A percentile compares a stretch with the other conserved stretches of the same genome.
These are phyloP conservation scores for Dipus sagitta DNA, from an alignment of 2,797 vertebrate genomes.

Conservation along the genomic window DNA sequence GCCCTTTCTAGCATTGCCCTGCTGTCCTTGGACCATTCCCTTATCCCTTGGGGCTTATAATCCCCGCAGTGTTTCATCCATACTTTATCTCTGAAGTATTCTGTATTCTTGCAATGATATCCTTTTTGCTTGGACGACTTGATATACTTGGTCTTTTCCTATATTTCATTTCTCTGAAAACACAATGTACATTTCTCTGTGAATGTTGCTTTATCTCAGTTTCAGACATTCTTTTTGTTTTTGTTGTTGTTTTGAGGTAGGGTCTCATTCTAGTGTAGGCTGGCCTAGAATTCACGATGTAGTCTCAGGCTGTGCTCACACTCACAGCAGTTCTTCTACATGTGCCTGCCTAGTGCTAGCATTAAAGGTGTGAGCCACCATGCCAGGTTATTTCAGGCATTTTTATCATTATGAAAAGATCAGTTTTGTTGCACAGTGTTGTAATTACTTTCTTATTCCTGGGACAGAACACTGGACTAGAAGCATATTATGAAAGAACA, in stretches of 20 bases:
- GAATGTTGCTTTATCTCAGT: background rate
- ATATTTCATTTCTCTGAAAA: background rate
- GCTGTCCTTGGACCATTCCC: background rate
- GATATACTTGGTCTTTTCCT: background rate
- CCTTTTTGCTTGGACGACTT: background rate
- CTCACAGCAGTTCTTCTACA: too few relatives aligned
- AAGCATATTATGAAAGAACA: too few relatives aligned
- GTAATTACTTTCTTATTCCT: too few relatives aligned
- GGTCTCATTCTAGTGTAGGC: too few relatives aligned
- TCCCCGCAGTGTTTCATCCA: background rate
- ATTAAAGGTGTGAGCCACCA: too few relatives aligned
- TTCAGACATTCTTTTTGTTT: background rate
- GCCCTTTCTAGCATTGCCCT: background rate
- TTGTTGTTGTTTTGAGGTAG: too few relatives aligned
- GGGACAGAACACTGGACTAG: too few relatives aligned
- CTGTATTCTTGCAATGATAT: background rate
- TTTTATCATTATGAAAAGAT: background rate
- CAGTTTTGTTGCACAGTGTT: background rate
- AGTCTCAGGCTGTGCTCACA: too few relatives aligned
- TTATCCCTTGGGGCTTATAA: background rate
- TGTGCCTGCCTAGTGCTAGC: too few relatives aligned
- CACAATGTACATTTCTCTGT: background rate
- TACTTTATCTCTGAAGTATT: background rate
- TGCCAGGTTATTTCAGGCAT: background rate
- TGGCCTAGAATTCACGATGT: too few relatives aligned